Conservation (phyloP, 2,113 vertebrate genomes). For the Cavia aperea region DNA sequence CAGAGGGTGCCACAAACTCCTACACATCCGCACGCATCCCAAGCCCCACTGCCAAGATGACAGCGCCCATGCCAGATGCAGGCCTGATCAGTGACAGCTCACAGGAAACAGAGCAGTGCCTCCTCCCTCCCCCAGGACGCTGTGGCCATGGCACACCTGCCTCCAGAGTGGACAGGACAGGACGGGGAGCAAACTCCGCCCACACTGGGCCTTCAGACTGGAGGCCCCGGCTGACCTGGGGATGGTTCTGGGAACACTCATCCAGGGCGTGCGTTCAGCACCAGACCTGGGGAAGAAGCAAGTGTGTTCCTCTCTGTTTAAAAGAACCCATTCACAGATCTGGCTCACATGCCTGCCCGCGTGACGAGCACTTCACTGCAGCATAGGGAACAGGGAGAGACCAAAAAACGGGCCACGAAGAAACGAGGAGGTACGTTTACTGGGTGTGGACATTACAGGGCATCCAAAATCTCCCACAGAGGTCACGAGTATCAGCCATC, state of each 20-base stretch:
- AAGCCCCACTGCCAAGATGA: constrained; percentile 73
- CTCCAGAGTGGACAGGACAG: constrained; percentile 20
- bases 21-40: constrained; percentile 73
- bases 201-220: constrained; percentile 36
- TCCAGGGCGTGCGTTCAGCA: neutral
- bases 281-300: neutral
- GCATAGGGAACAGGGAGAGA: neutral
- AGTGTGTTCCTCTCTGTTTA: neutral
- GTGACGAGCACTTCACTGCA: neutral
- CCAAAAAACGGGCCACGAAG: neutral
- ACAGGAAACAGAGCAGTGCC: constrained; percentile 78
- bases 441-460: neutral
- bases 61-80: constrained; percentile 75
- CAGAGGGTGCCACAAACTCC: constrained; percentile 76
- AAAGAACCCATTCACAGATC: constrained; percentile 27
- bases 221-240: neutral
- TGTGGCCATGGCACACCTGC: constrained; percentile 47
- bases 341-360: neutral
- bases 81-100: constrained; percentile 80
- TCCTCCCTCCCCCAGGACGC: constrained; percentile 52
- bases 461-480: neutral
- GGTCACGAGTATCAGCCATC: neutral
- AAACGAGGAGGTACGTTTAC: neutral
- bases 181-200: constrained; percentile 64
- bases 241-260: neutral